Conservation (phyloP, 2,113 vertebrate genomes). For the Eleginops maclovinus region DNA sequence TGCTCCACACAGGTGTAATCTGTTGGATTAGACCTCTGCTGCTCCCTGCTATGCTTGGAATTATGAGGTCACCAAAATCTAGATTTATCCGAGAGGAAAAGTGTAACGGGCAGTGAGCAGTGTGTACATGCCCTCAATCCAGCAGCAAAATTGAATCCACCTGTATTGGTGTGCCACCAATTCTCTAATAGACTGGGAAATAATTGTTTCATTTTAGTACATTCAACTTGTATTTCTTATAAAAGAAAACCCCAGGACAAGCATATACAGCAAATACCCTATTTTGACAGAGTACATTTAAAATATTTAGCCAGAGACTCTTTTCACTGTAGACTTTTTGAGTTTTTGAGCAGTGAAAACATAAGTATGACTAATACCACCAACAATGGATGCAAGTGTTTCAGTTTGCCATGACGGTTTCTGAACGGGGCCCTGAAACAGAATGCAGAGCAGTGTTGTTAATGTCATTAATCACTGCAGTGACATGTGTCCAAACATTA, state of each 20-base stretch:
- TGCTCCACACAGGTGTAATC: background rate
- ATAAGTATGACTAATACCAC: background rate
- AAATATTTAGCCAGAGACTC: too few relatives aligned
- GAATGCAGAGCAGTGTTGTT: background rate
- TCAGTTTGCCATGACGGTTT: background rate
- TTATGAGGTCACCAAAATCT: background rate
- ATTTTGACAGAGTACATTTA: background rate
- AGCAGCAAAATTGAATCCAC: background rate
- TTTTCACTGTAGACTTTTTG: background rate
- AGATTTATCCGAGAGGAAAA: background rate
- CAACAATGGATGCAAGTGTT: background rate
- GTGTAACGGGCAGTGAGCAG: background rate
- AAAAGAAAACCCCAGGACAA: background rate
- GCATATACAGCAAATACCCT: too few relatives aligned
- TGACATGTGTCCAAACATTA: conserved; percentile 1
- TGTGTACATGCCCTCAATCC: background rate
- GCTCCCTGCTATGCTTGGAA: background rate
- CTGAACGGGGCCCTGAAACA: background rate
- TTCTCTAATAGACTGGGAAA: background rate
- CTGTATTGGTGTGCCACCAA: background rate
- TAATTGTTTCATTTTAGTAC: background rate
- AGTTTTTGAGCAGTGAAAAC: background rate
- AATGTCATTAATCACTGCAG: background rate
- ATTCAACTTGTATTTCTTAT: background rate
- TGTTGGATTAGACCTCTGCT: background rate